Conservation (phyloP, 1,140 invertebrate genomes). For the Drosophila sp. region DNA sequence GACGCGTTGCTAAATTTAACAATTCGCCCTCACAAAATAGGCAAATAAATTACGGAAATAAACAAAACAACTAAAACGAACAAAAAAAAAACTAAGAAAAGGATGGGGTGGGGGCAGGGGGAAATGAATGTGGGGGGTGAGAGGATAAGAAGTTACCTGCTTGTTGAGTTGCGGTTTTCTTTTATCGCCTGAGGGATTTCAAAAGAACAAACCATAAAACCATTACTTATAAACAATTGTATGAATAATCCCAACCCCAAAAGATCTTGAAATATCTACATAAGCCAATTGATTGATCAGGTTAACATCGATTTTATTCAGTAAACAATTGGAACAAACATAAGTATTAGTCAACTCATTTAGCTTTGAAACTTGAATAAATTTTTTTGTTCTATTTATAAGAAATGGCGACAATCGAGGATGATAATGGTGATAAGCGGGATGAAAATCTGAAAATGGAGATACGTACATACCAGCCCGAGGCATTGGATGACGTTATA, state of each 20-base stretch:
- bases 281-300: not conserved
- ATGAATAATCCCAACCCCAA: not conserved
- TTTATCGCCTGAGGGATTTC: slow-evolving; percentile 42
- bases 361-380: not conserved
- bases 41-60: slow-evolving; percentile 78
- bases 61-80: slow-evolving; percentile 56
- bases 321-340: not conserved
- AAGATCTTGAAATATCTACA: not conserved
- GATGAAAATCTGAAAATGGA: not conserved
- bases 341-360: not conserved
- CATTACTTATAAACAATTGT: slow-evolving; percentile 15
- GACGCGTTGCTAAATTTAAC: slow-evolving; percentile 78
- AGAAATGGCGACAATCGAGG: not conserved
- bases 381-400: not conserved
- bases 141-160: slow-evolving; percentile 45
- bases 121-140: not conserved
- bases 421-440: not conserved
- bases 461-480: not conserved
- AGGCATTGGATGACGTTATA: slow-evolving; percentile 13
- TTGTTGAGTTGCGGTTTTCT: slow-evolving; percentile 50
- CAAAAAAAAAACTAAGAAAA: slow-evolving; percentile 21
- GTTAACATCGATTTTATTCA: not conserved
- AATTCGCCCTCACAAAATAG: slow-evolving; percentile 61
- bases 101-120: not conserved
- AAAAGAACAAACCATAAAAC: slow-evolving; percentile 8